phyloP scores from a whole-genome alignment of 2,797 vertebrate species.

The Iguana delicatissima region DNA sequence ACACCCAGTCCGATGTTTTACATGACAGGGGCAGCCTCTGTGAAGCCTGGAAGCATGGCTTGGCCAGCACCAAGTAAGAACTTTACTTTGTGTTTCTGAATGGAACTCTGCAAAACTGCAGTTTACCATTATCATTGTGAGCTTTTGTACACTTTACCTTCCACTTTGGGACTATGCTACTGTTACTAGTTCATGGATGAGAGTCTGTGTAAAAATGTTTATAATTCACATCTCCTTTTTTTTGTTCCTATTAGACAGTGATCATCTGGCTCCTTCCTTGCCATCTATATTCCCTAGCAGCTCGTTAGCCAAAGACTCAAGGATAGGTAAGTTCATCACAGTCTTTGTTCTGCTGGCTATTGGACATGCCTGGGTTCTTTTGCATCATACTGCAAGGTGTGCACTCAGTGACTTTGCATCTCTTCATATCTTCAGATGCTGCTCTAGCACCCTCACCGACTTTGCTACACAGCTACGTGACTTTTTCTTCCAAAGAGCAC shows the following conservation, averaged over 20 bases:
- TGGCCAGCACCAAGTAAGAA: conserved; percentile 36
- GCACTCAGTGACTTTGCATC: not conserved
- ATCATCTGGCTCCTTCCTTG: not conserved
- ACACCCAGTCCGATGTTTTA: conserved; percentile 29
- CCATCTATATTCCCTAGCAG: not conserved
- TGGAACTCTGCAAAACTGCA: not conserved
- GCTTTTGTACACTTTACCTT: not conserved
- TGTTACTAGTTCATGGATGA: not conserved
- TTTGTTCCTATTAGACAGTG: not conserved
- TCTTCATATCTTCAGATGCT: conserved; percentile 7
- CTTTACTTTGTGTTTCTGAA: not conserved
- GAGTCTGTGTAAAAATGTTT: not conserved
- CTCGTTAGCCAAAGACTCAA: conserved; percentile 9
- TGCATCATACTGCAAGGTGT: not conserved
- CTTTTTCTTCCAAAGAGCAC: conserved; percentile 1
- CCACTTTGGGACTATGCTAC: not conserved
- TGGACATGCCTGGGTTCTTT: not conserved
- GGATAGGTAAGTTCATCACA: conserved; percentile 1
- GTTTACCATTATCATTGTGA: not conserved
- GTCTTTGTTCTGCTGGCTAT: not conserved
- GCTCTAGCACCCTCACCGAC: not conserved
- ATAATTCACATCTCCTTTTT: not conserved
- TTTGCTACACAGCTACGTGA: not conserved
- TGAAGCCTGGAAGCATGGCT: conserved; percentile 16
- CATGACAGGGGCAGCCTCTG: not conserved